Base-by-base conservation (phyloP, 2,797 vertebrate species). In the Ispidina picta region DNA sequence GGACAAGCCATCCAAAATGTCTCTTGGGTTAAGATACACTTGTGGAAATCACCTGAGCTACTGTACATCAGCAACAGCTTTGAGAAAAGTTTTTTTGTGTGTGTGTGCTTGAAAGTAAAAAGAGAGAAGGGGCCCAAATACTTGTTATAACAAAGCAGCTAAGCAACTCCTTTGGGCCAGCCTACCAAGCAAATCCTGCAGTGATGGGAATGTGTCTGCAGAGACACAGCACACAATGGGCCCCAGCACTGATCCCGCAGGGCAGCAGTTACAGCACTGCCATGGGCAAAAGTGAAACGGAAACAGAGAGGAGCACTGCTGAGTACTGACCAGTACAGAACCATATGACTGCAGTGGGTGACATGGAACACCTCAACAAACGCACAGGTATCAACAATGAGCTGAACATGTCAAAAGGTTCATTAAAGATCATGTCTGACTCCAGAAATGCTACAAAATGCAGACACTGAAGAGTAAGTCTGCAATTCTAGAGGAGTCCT, bases 291-390 rank as follows among this genome's bases (percentile, higher is more conserved):
- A 60, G n/a, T 25, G 20, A 21, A 2, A 3, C 8, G 29, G 78
- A 64, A 86, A 49, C 35, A 13, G 35, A 52, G 51, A 65, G 41
- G 62, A 63, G 23, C 43, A 39, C 58, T 31, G 62, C 23, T 12
- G 28, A 64, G 37, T 5, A 14, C 22, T 31, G 31, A 46, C 22
- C 35, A 22, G 18, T 6, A n/a, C 0, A 0, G 18, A 1, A 2
- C 29, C 59, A 60, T 1, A 3, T 0, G 1, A 23, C 17, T 63
- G 26, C 9, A 51, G 26, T 49, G 21, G 10, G 41, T 63, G 51
- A 25, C 55, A 43, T 2, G 4, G 26, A 37, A 71, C 4, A 26
- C 12, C 39, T 44, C 49, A 80, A 26, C 49, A 43, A 52, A 62
- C 4, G 4, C 29, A 37, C 3, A 1, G 29, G 15, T 37, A 55